These are phyloP conservation scores for Parapristionchus giblindavisi DNA, from an alignment of 2,888 invertebrate genomes.

Conservation along the genomic window DNA sequence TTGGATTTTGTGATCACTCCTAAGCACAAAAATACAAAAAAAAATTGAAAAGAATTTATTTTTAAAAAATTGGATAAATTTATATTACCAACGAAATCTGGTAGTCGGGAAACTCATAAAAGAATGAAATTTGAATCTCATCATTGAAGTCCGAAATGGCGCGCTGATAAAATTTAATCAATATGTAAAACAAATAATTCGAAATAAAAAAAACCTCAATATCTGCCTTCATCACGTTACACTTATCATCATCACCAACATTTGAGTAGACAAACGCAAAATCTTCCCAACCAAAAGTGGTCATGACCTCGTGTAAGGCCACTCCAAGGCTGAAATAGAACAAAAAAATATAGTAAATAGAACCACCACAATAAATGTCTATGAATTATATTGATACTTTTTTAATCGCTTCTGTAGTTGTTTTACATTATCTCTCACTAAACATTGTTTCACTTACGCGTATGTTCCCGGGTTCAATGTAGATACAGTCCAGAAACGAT, in stretches of 20 bases:
- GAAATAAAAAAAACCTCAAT: constrained; percentile 38
- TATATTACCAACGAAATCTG: neutral
- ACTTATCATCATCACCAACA: constrained; percentile 51
- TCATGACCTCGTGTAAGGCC: constrained; percentile 52
- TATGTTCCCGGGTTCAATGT: constrained; percentile 39
- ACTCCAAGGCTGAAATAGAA: constrained; percentile 46
- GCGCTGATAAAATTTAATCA: neutral
- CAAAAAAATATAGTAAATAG: too few species aligned
- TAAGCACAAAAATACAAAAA: too few species aligned
- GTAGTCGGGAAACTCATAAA: constrained; percentile 13
- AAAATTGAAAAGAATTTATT: too few species aligned
- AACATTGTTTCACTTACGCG: neutral
- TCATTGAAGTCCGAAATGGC: constrained; percentile 33
- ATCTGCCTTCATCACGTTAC: constrained; percentile 50
- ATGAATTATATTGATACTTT: too few species aligned
- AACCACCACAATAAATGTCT: too few species aligned
- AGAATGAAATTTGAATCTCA: constrained; percentile 24
- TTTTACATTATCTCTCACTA: neutral
- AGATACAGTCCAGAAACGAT: constrained; percentile 49
- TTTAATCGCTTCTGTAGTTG: too few species aligned
- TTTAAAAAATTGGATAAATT: too few species aligned
- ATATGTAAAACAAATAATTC: neutral
- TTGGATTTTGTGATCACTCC: too few species aligned
- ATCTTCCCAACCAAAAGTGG: constrained; percentile 52
- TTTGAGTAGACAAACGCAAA: constrained; percentile 56